Percentiles rank a stretch among this genome's conserved stretches.
Evolutionary conservation across 2,113 vertebrate genomes (phyloP).

Genomic region (Neodon shergylaensis): DNA sequence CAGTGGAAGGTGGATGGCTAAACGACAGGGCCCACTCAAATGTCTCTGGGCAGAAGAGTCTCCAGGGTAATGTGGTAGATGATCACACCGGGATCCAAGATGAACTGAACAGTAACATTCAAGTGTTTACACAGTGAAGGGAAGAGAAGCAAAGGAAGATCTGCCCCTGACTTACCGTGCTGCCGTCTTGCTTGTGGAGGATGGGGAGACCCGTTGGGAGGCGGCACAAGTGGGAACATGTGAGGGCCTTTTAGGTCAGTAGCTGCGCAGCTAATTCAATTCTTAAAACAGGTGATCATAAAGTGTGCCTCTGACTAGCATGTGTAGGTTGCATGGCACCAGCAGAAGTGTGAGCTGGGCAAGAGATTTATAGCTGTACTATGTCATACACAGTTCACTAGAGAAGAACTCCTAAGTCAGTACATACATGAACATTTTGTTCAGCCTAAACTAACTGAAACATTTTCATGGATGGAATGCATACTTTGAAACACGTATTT

Average conservation of each 20-base stretch:
- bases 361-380: background rate
- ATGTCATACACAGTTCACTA: background rate
- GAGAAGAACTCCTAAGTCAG: background rate
- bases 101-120: background rate
- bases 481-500: background rate
- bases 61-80: background rate
- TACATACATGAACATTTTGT: background rate
- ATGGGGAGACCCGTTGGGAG: background rate
- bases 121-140: background rate
- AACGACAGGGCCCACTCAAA: background rate
- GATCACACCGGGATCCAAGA: background rate
- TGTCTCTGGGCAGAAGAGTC: background rate
- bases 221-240: rapidly evolving
- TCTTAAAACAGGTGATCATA: background rate
- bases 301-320: background rate
- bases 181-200: background rate
- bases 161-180: background rate
- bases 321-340: background rate
- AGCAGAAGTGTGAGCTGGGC: background rate
- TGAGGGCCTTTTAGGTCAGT: background rate
- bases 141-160: background rate
- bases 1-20: background rate
- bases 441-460: background rate
- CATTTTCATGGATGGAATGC: background rate
- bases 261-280: background rate